Conservation (phyloP, 2,888 invertebrate genomes). For the Campoplex capitator region DNA sequence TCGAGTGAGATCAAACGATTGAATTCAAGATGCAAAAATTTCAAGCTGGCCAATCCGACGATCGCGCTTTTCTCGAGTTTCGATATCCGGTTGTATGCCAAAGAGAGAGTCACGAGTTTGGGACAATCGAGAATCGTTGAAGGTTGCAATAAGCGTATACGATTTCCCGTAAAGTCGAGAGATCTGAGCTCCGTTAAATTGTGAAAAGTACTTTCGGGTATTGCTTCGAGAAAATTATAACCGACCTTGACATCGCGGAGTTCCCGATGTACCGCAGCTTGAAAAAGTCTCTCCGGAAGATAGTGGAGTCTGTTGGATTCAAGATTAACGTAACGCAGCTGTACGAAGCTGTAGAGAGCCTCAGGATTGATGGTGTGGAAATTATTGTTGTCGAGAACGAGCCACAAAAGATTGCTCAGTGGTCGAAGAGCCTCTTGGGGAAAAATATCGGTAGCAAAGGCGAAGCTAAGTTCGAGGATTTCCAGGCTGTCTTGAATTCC, state of each 20-base stretch:
- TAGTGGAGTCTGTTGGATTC: conserved; percentile 93
- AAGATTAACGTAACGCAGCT: conserved; percentile 91
- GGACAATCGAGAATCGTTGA: conserved; percentile 92
- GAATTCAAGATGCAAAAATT: conserved; percentile 92
- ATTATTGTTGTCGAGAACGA: conserved; percentile 95
- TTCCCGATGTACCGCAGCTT: conserved; percentile 89
- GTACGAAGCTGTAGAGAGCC: conserved; percentile 87
- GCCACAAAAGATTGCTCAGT: conserved; percentile 91
- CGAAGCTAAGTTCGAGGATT: conserved; percentile 94
- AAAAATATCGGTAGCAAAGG: conserved; percentile 92
- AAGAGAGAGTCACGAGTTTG: conserved; percentile 92
- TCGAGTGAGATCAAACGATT: conserved; percentile 90
- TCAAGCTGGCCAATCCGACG: conserved; percentile 90
- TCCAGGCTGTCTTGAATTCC: conserved; percentile 91
- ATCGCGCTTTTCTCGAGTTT: conserved; percentile 91
- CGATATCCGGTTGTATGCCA: conserved; percentile 92
- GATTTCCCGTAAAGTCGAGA: conserved; percentile 92
- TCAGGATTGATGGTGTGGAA: conserved; percentile 90
- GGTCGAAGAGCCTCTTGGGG: conserved; percentile 91
- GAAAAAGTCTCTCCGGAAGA: conserved; percentile 89
- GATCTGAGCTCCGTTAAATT: conserved; percentile 91
- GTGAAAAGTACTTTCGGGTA: conserved; percentile 90
- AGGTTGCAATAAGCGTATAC: conserved; percentile 88
- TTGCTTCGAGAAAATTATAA: conserved; percentile 90
- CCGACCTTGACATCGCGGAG: conserved; percentile 92